A percentile compares a stretch with the other conserved stretches of the same genome.
These are phyloP conservation scores for Drosophila multiciliata DNA, from an alignment of 2,888 invertebrate species.

Conservation along the genomic window DNA sequence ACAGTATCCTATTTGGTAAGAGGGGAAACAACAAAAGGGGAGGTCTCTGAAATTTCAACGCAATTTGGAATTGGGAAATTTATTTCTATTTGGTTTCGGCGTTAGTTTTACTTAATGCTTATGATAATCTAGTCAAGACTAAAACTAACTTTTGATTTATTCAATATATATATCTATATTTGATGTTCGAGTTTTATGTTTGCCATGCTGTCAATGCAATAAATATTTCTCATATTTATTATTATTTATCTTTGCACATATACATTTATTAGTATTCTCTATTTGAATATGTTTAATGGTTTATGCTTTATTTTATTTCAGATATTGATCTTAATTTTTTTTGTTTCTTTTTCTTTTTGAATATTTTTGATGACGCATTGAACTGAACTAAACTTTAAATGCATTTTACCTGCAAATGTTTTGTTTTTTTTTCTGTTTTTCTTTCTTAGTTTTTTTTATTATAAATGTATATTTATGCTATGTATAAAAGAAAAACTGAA, in stretches of 20 bases:
- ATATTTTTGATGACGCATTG: constrained; percentile 35
- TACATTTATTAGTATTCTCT: constrained; percentile 26
- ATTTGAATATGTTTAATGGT: constrained; percentile 30
- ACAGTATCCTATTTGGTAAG: constrained; percentile 8
- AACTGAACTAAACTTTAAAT: constrained; percentile 57
- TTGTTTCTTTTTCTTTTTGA: constrained; percentile 12
- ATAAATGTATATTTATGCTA: constrained; percentile 22
- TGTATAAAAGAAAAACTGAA: constrained; percentile 14
- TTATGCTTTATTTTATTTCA: constrained; percentile 64
- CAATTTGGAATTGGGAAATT: neutral
- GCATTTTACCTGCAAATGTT: constrained; percentile 68
- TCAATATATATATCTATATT: constrained; percentile 10
- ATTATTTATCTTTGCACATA: constrained; percentile 52
- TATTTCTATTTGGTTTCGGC: neutral
- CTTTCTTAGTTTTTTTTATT: constrained; percentile 2
- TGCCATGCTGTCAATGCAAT: constrained; percentile 23
- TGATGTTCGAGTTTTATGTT: constrained; percentile 4
- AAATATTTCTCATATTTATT: constrained; percentile 29
- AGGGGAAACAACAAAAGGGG: neutral
- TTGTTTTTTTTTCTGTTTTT: constrained; percentile 20
- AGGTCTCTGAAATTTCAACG: neutral
- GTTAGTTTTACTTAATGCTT: constrained; percentile 14
- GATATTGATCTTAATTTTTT: constrained; percentile 55
- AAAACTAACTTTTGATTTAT: constrained; percentile 27
- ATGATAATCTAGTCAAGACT: constrained; percentile 22